Evolutionary conservation across 2,888 invertebrate genomes (phyloP).

Genomic region (Chalcosyrphus nemorum): DNA sequence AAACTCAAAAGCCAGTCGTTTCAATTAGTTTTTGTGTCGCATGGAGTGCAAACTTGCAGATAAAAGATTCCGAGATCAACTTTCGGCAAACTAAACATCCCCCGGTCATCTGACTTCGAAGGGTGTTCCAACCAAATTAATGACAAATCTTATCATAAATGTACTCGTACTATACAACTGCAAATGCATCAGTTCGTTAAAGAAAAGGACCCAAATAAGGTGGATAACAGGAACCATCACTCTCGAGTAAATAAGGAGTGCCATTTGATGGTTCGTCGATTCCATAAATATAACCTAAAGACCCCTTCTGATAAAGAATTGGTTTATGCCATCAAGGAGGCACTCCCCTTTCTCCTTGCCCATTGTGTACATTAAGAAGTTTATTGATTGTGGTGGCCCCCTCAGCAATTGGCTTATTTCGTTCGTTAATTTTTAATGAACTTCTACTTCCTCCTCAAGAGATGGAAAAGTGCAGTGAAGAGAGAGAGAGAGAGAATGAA

Average conservation of each 20-base stretch:
- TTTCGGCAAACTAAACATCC: neutral
- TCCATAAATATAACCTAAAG: slow-evolving; percentile 42
- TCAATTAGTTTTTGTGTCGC: slow-evolving; percentile 26
- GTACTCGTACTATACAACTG: neutral
- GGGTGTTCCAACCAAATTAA: too few relatives aligned
- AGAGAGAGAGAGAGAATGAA: neutral
- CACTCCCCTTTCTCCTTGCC: slow-evolving; percentile 39
- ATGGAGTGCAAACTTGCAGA: neutral
- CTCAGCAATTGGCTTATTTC: slow-evolving; percentile 52
- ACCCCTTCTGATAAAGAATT: slow-evolving; percentile 1
- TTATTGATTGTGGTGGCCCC: slow-evolving; percentile 27
- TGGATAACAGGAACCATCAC: slow-evolving; percentile 11
- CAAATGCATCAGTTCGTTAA: neutral
- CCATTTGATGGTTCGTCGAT: slow-evolving; percentile 37
- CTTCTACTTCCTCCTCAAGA: slow-evolving; percentile 44
- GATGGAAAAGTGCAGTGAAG: slow-evolving; percentile 11
- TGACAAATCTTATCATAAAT: neutral
- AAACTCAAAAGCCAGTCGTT: neutral
- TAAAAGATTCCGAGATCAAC: slow-evolving; percentile 13
- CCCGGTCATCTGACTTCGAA: neutral
- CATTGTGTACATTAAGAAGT: slow-evolving; percentile 27
- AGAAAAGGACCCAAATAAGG: slow-evolving; percentile 7
- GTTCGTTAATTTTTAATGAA: slow-evolving; percentile 65
- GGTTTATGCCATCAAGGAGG: slow-evolving; percentile 9
- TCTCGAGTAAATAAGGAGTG: slow-evolving; percentile 38